Conservation (phyloP, 2,797 vertebrate genomes). For the Coilia nasus region DNA sequence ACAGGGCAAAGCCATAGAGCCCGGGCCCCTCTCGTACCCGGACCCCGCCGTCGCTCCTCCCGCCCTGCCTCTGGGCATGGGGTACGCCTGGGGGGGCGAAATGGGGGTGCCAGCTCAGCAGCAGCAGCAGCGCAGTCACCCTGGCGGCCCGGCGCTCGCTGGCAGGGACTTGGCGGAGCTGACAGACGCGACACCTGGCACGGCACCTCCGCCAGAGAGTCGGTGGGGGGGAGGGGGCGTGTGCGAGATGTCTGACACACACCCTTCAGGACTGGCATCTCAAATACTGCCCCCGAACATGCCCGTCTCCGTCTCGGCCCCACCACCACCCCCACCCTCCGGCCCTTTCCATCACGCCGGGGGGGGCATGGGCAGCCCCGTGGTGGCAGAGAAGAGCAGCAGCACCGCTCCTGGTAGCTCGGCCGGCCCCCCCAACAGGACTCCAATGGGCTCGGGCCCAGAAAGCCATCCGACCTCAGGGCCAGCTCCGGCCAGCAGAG, state of each 20-base stretch:
- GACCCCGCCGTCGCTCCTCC: slow-evolving; percentile 53
- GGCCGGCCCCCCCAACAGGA: slow-evolving; percentile 64
- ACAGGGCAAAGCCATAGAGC: slow-evolving; percentile 31
- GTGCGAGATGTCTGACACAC: neutral
- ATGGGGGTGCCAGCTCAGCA: neutral
- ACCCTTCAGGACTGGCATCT: neutral
- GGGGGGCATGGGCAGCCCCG: slow-evolving; percentile 11
- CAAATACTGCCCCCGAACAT: neutral
- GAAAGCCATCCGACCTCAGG: slow-evolving; percentile 61
- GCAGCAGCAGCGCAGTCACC: slow-evolving; percentile 65
- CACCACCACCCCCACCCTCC: slow-evolving; percentile 48
- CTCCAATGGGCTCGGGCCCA: slow-evolving; percentile 64
- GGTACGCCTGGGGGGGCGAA: slow-evolving; percentile 50
- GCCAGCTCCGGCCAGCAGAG: slow-evolving; percentile 63
- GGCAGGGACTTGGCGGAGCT: slow-evolving; percentile 24
- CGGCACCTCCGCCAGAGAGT: slow-evolving; percentile 51
- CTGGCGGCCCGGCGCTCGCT: neutral
- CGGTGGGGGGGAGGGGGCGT: slow-evolving; percentile 53
- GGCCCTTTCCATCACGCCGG: slow-evolving; percentile 44
- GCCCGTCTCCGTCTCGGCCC: neutral
- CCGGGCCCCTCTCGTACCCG: slow-evolving; percentile 53
- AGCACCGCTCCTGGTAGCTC: slow-evolving; percentile 49
- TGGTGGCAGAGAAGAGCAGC: slow-evolving; percentile 40
- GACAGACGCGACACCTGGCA: slow-evolving; percentile 52
- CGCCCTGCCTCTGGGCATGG: slow-evolving; percentile 22